Conservation (phyloP, 2,797 vertebrate genomes). For the Leontocebus nigricollis region DNA sequence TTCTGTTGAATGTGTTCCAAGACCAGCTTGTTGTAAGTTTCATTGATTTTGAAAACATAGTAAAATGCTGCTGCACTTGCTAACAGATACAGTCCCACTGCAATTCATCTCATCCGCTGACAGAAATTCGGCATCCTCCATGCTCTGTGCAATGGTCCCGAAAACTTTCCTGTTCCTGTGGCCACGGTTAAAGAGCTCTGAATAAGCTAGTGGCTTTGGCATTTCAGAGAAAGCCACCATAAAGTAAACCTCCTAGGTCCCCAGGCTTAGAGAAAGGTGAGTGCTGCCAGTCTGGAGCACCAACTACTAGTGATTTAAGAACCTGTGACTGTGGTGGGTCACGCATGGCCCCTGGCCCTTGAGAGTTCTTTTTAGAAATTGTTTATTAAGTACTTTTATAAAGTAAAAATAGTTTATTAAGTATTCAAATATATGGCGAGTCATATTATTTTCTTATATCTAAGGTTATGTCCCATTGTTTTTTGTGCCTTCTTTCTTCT, state of each 20-base stretch:
- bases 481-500: neutral
- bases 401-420: neutral
- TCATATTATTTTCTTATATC: conserved; percentile 1
- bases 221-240: conserved; percentile 70
- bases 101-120: conserved; percentile 98
- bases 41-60: conserved; percentile 96
- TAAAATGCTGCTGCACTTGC: conserved; percentile 91
- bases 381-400: neutral
- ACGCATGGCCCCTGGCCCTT: neutral
- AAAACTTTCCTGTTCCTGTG: conserved; percentile 73
- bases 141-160: conserved; percentile 87
- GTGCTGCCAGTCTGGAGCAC: conserved; percentile 33
- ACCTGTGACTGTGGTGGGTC: conserved; percentile 53
- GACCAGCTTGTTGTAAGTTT: conserved; percentile 91
- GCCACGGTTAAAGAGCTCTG: conserved; percentile 72
- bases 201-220: conserved; percentile 69
- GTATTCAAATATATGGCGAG: neutral
- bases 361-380: neutral
- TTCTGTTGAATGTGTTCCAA: conserved; percentile 91
- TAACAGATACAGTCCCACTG: conserved; percentile 92
- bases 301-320: conserved; percentile 46
- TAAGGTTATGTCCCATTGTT: neutral
- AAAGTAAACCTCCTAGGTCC: conserved; percentile 42
- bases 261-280: conserved; percentile 18
- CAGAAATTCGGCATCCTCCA: conserved; percentile 99